Conservation (phyloP, 2,888 invertebrate species). For the Tachina lurida region DNA sequence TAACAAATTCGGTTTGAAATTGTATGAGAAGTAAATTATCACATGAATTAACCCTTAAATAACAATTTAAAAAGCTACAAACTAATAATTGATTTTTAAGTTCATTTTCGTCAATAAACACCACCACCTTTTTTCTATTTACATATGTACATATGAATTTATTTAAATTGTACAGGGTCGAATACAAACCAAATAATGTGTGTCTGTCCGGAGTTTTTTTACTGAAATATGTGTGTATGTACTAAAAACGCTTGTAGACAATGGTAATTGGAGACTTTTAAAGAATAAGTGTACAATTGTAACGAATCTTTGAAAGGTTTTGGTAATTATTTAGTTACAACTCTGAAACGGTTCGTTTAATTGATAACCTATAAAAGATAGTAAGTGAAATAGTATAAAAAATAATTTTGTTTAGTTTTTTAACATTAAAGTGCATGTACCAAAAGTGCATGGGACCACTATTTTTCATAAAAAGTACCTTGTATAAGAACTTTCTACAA, state of each 20-base stretch:
- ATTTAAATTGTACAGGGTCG: background rate
- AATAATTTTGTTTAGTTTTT: no score
- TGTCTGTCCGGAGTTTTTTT: conserved; percentile 14
- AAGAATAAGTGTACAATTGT: background rate
- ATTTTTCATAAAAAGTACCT: no score
- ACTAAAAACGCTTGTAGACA: background rate
- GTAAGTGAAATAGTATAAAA: background rate
- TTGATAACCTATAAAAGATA: background rate
- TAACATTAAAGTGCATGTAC: no score
- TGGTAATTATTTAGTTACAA: background rate
- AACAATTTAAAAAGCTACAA: conserved; percentile 55
- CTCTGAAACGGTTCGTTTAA: background rate
- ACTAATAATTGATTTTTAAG: conserved; percentile 60
- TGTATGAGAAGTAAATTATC: conserved; percentile 41
- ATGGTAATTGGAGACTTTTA: conserved; percentile 53
- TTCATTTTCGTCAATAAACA: conserved; percentile 45
- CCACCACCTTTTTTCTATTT: conserved; percentile 36
- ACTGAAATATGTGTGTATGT: background rate
- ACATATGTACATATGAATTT: no score
- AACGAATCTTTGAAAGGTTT: conserved; percentile 4
- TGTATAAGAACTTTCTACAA: no score
- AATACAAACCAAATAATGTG: background rate
- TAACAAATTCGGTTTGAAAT: conserved; percentile 4
- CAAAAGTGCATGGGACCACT: no score
- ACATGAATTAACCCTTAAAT: conserved; percentile 68